phyloP scores from a whole-genome alignment of 2,113 vertebrate genomes.

The Tychaedon coryphoeus region DNA sequence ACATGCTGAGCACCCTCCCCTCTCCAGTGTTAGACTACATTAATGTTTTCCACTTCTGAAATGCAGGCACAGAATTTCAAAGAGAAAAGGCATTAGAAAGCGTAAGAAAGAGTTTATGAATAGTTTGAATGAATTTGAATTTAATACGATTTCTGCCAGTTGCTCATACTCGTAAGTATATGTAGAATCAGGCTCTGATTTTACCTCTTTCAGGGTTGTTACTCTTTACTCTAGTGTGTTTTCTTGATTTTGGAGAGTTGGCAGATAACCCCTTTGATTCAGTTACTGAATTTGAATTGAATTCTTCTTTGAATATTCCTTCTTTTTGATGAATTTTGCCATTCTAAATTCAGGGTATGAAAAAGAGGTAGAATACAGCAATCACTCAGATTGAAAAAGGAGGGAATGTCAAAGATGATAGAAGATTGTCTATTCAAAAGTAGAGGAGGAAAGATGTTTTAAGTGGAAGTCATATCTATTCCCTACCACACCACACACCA shows the following conservation, averaged over 20 bases:
- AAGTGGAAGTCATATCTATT: neutral
- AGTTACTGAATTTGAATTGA: neutral
- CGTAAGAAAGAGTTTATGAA: neutral
- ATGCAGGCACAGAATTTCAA: neutral
- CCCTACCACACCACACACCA: fast-evolving
- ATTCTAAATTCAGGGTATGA: neutral
- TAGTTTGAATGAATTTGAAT: neutral
- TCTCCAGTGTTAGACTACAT: neutral
- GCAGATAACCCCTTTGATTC: neutral
- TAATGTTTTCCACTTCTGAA: neutral
- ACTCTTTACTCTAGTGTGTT: neutral
- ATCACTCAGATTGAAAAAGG: neutral
- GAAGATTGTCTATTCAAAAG: neutral
- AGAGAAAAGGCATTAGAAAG: neutral
- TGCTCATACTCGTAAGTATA: neutral
- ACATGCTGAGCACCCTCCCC: neutral
- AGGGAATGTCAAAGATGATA: neutral
- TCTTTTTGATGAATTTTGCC: neutral
- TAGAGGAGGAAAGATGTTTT: neutral
- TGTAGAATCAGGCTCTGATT: neutral
- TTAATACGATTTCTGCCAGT: neutral
- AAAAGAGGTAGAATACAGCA: neutral
- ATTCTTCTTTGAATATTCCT: neutral
- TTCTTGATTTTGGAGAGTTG: neutral
- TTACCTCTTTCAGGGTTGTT: neutral